Base-by-base conservation (phyloP, 2,888 invertebrate genomes). In the Tipula confusa region DNA sequence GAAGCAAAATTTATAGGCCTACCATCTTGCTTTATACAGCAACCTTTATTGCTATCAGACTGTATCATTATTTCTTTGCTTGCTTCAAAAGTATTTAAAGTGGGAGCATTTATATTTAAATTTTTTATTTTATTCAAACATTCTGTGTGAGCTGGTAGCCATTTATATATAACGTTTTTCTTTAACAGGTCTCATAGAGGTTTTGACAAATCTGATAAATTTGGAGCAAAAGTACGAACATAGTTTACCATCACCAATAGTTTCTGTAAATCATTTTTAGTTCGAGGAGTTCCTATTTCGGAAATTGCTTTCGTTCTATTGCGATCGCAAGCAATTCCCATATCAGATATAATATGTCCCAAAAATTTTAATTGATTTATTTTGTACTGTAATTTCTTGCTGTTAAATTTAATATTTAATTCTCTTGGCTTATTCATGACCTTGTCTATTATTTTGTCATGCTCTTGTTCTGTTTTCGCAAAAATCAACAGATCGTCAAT, bases 201-300 rank as follows among this genome's bases (percentile, higher is more conserved):
- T 18, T 83, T 79, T n/a, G 84, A 84, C 28, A 83, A 64, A 28
- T 85, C 82, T 9, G 85, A 38, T 2, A 85, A 33, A 82, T 85
- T 85, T 11, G 84, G 84, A 82, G 84, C 84, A 38, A 84, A 85
- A 15, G 11, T 79, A 64, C 84, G 79, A 9, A 84, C 82, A 84
- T 85, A 85, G 84, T 85, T 85, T 9, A 86, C 79, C 84, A 85
- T 85, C 36, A 85, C 79, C 4, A 85, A 84, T 5, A 79, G 24
- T 9, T 24, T 15, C 4, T 79, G 79, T 24, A 79, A 79, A 79
- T 79, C 24, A 3, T 24, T 24, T 2, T 79, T 79, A 24, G 9
- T 18, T 79, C 24, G 15, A 18, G 79, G 79, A 24, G n/a, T 24
- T 24, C 3, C 24, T 79, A 24, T 3, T 18, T 79, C 24, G 15